Evolutionary conservation across 2,888 invertebrate genomes (phyloP), one percentile per base, ranked within the genome.

Genomic region (Hartigia nigra): DNA sequence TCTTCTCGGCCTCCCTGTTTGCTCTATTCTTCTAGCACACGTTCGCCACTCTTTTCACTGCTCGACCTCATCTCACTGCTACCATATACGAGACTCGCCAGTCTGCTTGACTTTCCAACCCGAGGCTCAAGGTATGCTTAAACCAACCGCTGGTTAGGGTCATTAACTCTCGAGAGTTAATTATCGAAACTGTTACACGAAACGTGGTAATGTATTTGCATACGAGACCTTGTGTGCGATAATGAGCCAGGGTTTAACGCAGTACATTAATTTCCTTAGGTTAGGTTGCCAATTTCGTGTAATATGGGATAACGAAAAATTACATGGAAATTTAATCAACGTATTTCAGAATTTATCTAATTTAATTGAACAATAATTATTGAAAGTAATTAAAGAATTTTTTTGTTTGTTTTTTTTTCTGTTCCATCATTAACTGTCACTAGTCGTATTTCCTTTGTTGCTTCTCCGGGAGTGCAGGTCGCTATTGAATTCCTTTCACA

Each of bases 21-120:
- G 74, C 55, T 55, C 55, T 55, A 55, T 55, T 55, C 55, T 55
- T 55, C 55, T 55, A 55, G 55, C 72, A 37, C 75, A 72, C 78
- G 76, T 78, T 78, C 80, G 55, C 75, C 74, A 74, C 76, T 76
- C 72, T 14, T 32, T 72, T 72, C 55, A 55, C 55, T 39, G 5
- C 14, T 14, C 1, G 23, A 23, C 9, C 55, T 55, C 55, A 23
- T 23, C 55, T 55, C 55, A 55, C 55, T 23, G 55, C 55, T 23
- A 55, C 55, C 55, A 55, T 55, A 23, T 55, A 23, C 55, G 55
- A 23, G 55, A 55, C 55, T 23, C 4, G 55, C 23, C 55, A 55
- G 55, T 23, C 2, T 9, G 55, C 55, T 55, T 55, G 55, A 55
- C 55, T 55, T 55, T 55, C 55, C 55, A 23, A 23, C 23, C 9